phyloP scores from a whole-genome alignment of 2,797 vertebrate species.

The Schizopygopsis malacanthus region DNA sequence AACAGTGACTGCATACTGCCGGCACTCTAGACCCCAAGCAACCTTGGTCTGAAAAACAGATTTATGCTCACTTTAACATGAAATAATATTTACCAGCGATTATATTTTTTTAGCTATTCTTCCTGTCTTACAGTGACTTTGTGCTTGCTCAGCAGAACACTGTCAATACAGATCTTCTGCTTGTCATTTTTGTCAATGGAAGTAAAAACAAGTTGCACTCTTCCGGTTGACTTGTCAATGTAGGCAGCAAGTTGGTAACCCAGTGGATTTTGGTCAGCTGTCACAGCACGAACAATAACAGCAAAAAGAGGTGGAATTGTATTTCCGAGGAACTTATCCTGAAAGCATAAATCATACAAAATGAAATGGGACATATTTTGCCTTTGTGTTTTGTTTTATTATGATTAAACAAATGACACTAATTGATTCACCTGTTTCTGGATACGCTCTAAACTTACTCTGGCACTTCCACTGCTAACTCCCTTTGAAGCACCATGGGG shows the following conservation, averaged over 20 bases:
- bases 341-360: constrained; percentile 30
- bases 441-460: constrained; percentile 53
- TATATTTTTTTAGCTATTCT: background rate
- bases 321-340: constrained; percentile 78
- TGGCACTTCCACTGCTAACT: constrained; percentile 64
- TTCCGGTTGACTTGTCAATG: constrained; percentile 68
- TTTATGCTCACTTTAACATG: background rate
- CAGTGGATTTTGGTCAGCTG: constrained; percentile 71
- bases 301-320: constrained; percentile 70
- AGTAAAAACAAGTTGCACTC: constrained; percentile 79
- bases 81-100: no score
- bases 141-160: constrained; percentile 77
- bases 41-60: constrained; percentile 75
- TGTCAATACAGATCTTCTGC: constrained; percentile 83
- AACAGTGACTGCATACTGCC: constrained; percentile 73
- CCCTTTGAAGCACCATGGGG: constrained; percentile 51
- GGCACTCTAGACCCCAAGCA: constrained; percentile 83
- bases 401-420: background rate
- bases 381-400: no score
- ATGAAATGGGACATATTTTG: background rate
- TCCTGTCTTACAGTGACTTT: constrained; percentile 80
- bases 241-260: constrained; percentile 84
- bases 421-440: constrained; percentile 70
- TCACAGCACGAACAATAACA: constrained; percentile 75
- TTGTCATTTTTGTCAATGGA: constrained; percentile 77